Percentiles rank a stretch among this genome's conserved stretches.
These are phyloP conservation scores for Cabera pusaria DNA, from an alignment of 2,888 invertebrate species.

Conservation along the genomic window DNA sequence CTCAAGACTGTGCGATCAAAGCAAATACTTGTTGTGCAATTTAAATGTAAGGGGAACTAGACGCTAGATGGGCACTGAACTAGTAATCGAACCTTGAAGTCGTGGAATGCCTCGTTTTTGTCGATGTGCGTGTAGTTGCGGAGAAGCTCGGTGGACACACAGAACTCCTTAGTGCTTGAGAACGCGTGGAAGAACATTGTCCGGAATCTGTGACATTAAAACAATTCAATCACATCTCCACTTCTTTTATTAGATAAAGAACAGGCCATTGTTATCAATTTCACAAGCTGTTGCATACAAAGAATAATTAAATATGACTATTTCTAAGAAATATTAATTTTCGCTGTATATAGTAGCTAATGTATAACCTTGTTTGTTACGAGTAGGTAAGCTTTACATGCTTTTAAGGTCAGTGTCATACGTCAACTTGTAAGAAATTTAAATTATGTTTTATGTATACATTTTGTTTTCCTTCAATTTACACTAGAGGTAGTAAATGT, in stretches of 20 bases:
- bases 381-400: too few relatives aligned
- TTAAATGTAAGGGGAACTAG: conserved; percentile 4
- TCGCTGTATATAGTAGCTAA: too few relatives aligned
- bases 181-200: conserved; percentile 92
- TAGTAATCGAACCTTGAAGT: conserved; percentile 84
- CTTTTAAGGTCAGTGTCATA: too few relatives aligned
- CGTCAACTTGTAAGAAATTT: too few relatives aligned
- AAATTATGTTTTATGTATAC: too few relatives aligned
- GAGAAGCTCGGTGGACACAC: conserved; percentile 88
- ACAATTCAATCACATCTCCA: too few relatives aligned
- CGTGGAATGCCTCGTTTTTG: conserved; percentile 86
- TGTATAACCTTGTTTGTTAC: too few relatives aligned
- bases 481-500: too few relatives aligned
- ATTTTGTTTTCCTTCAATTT: too few relatives aligned
- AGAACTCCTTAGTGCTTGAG: conserved; percentile 91
- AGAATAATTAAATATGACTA: conserved; percentile 23
- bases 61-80: conserved; percentile 6
- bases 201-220: conserved; percentile 75
- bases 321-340: too few relatives aligned
- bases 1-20: conserved; percentile 2
- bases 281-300: conserved; percentile 7
- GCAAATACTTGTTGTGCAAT: conserved; percentile 10
- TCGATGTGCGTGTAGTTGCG: conserved; percentile 89
- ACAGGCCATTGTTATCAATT: conserved; percentile 9
- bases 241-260: too few relatives aligned